Evolutionary conservation across 2,797 vertebrate species (phyloP).

Genomic region (Lepilemur septentrionalis): DNA sequence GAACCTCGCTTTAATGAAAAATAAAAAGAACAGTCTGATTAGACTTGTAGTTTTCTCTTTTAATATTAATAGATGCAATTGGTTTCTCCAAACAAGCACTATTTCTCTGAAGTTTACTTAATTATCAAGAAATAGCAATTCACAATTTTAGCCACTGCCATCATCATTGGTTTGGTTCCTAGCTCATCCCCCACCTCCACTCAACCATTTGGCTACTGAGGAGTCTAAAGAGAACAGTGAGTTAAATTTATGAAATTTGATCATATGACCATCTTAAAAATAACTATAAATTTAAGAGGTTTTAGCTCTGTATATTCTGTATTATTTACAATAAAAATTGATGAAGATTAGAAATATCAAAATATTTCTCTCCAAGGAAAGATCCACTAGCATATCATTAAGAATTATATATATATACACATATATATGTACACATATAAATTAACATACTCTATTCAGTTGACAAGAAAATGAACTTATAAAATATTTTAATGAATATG

Average conservation of each 20-base stretch:
- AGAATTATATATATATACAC: background rate
- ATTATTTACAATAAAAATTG: background rate
- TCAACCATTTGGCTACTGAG: background rate
- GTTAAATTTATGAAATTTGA: background rate
- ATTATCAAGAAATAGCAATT: background rate
- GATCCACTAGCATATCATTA: background rate
- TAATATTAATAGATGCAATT: background rate
- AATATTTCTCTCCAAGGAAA: background rate
- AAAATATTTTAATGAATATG: background rate
- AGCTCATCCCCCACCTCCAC: background rate
- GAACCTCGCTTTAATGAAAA: constrained; percentile 8
- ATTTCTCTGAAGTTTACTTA: constrained; percentile 30
- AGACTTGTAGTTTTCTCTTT: constrained; percentile 25
- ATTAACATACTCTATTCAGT: background rate
- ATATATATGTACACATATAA: background rate
- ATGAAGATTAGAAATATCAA: background rate
- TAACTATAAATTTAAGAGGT: background rate
- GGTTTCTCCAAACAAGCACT: background rate
- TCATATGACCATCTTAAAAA: background rate
- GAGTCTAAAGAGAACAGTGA: background rate
- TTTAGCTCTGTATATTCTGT: background rate
- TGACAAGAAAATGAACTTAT: background rate
- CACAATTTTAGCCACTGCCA: background rate
- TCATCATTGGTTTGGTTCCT: background rate
- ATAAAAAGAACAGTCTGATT: background rate